Base-by-base conservation (phyloP, 2,113 vertebrate genomes). In the Takifugu flavidus region DNA sequence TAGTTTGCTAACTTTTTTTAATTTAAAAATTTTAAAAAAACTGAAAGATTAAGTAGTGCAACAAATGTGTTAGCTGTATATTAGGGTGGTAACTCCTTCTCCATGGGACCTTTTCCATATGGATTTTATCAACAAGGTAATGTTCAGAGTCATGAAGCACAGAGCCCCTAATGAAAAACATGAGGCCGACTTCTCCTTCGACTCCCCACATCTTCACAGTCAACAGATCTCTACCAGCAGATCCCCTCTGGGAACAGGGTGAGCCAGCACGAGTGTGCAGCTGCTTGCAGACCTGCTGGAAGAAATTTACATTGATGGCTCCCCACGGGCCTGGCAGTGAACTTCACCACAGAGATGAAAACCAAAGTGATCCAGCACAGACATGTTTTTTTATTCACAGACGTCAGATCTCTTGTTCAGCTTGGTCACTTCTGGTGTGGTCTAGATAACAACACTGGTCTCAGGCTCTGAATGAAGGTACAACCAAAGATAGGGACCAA, bases 181-280 rank as follows among this genome's bases (percentile, higher is more conserved):
- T 14, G 45, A n/a, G 4, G 31, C 13, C 5, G 26, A 57, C 57
- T 45, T 58, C 56, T 29, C 11, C 39, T 60, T 39, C 13, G 2
- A 20, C 26, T 20, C 59, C 61, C 34, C 15, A 54, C 49, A 56
- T 55, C 46, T n/a, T 43, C 25, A 49, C 20, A 45, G 45, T 59
- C 28, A 20, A 13, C 27, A 56, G 45, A 53, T 52, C 56, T 49
- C 20, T 43, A 55, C 45, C 54, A 71, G 31, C 3, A 42, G 53
- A 61, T n/a, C 29, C 43, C 39, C 42, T 53, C 13, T 62, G 67
- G 67, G 45, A 47, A 70, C 5, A 49, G 67, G 49, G 53, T 49
- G 49, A 53, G 70, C 25, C 53, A 57, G 42, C 46, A 45, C 13
- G 10, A 57, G 53, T 20, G 5, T 31, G 26, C 26, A 56, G 29